Evolutionary conservation across 2,888 invertebrate species (phyloP).

Genomic region (Lathronympha strigana): DNA sequence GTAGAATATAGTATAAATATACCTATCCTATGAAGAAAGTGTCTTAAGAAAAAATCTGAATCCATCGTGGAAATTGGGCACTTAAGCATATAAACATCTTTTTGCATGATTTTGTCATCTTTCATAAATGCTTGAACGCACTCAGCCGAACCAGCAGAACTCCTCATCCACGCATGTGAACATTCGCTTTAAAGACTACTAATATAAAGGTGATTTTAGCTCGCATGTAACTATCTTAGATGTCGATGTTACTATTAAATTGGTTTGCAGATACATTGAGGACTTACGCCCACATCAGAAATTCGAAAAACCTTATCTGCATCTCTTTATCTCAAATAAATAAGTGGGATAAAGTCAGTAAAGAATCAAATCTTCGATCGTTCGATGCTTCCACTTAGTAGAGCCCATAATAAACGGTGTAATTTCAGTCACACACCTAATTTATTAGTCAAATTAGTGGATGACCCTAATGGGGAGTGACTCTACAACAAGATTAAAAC

Average conservation of each 20-base stretch:
- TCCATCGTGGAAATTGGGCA: not conserved
- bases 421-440: constrained; percentile 21
- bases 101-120: constrained; percentile 13
- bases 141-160: not conserved
- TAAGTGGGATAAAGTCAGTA: too few relatives aligned
- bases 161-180: not conserved
- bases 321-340: too few relatives aligned
- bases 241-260: not conserved
- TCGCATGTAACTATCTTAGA: not conserved
- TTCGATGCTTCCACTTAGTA: not conserved
- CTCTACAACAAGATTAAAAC: constrained; percentile 29
- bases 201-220: not conserved
- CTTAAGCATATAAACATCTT: constrained; percentile 5
- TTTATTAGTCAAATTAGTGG: constrained; percentile 39
- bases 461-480: constrained; percentile 20
- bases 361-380: too few relatives aligned
- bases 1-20: not conserved
- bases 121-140: not conserved
- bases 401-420: constrained; percentile 4
- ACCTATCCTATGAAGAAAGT: not conserved
- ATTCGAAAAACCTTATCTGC: too few relatives aligned
- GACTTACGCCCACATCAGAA: too few relatives aligned
- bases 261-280: not conserved
- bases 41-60: not conserved
- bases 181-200: not conserved